Evolutionary conservation across 2,113 vertebrate species (phyloP).

Genomic region (Pseudonaja textilis): DNA sequence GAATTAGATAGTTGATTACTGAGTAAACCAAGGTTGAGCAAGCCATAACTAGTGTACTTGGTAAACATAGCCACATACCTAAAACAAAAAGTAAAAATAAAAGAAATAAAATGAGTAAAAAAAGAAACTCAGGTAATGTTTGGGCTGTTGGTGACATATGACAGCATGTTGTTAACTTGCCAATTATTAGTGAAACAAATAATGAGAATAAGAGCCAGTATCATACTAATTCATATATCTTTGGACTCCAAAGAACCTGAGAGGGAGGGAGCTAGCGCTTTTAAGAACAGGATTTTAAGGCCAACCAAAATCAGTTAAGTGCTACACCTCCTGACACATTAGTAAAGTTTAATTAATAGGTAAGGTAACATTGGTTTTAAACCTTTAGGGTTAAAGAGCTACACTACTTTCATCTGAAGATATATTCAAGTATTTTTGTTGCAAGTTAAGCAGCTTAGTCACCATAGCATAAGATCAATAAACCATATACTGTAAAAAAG

Average conservation of each 20-base stretch:
- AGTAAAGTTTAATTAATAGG: not conserved
- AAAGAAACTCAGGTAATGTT: not conserved
- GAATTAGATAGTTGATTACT: not conserved
- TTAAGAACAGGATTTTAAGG: not conserved
- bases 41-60: not conserved
- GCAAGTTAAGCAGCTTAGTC: not conserved
- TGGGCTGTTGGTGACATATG: not conserved
- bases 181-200: not conserved
- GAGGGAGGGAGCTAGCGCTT: not conserved
- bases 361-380: not conserved
- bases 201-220: not conserved
- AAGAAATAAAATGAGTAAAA: not conserved
- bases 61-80: not conserved
- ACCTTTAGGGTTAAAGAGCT: too few relatives aligned
- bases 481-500: not conserved
- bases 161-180: not conserved
- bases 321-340: not conserved
- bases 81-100: not conserved
- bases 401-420: not conserved
- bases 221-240: not conserved
- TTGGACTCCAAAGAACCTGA: not conserved
- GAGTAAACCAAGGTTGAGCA: not conserved
- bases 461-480: not conserved
- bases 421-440: not conserved
- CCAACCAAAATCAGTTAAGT: not conserved